Conservation (phyloP, 2,113 vertebrate genomes). For the Prionailurus viverrinus region DNA sequence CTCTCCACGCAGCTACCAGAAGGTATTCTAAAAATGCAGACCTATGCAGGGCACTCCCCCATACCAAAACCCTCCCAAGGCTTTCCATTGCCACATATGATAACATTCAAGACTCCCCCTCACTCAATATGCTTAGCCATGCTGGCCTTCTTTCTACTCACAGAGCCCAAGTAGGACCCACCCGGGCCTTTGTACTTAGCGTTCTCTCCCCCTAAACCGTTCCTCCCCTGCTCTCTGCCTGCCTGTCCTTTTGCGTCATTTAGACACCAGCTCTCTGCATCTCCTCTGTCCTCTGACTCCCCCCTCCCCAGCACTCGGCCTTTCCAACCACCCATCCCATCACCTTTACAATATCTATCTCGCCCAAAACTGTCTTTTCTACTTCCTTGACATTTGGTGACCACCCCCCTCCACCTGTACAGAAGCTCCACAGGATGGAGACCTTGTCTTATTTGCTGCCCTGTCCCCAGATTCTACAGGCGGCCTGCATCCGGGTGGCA, state of each 20-base stretch:
- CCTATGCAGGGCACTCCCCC: not conserved
- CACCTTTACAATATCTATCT: not conserved
- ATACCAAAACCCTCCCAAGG: not conserved
- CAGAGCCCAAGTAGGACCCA: no score
- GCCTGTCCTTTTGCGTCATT: not conserved
- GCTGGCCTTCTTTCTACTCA: not conserved
- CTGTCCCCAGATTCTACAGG: not conserved
- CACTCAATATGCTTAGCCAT: not conserved
- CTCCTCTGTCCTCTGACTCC: not conserved
- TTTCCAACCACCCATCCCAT: not conserved
- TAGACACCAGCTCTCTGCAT: not conserved
- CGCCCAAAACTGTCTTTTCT: not conserved
- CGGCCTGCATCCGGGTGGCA: fast-evolving
- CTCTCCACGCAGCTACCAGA: not conserved
- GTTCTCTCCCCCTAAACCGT: no score
- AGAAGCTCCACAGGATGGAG: fast-evolving
- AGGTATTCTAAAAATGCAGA: not conserved
- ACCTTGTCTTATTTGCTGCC: not conserved
- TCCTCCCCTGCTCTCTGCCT: not conserved
- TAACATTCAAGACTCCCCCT: not conserved
- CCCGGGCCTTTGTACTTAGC: not conserved
- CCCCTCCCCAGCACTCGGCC: not conserved
- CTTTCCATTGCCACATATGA: not conserved
- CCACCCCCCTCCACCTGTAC: not conserved
- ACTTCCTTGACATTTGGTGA: not conserved